A percentile compares a stretch with the other conserved stretches of the same genome.
Conservation (phyloP, 2,113 vertebrate species). For the Odocoileus virginianus region DNA sequence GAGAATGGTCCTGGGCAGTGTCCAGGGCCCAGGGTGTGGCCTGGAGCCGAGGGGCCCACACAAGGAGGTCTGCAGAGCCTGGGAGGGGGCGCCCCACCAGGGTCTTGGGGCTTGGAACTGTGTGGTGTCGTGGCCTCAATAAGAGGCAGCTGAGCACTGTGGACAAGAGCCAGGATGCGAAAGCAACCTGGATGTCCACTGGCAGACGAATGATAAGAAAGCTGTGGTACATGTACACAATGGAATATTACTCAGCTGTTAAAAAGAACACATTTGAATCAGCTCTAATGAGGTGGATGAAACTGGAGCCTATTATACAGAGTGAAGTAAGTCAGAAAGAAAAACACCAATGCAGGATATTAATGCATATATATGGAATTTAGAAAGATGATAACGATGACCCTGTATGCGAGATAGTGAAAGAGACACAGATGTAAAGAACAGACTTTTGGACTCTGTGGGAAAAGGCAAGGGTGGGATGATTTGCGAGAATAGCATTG, state of each 20-base stretch:
- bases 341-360: neutral
- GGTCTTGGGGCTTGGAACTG: too few relatives aligned
- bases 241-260: neutral
- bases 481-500: rapidly evolving
- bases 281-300: neutral
- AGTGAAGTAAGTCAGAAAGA: neutral
- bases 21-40: neutral
- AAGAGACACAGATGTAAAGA: neutral
- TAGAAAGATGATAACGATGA: neutral
- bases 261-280: rapidly evolving
- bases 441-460: neutral
- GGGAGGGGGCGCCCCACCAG: neutral
- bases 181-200: neutral
- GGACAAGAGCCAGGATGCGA: rapidly evolving
- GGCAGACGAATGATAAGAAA: neutral
- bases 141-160: neutral
- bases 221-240: rapidly evolving
- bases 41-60: neutral
- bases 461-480: neutral
- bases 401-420: neutral
- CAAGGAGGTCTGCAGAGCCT: neutral
- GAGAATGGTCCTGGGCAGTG: neutral
- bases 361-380: neutral
- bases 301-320: neutral
- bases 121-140: neutral